Conservation (phyloP, 2,113 vertebrate genomes). For the Laticauda laticaudata region DNA sequence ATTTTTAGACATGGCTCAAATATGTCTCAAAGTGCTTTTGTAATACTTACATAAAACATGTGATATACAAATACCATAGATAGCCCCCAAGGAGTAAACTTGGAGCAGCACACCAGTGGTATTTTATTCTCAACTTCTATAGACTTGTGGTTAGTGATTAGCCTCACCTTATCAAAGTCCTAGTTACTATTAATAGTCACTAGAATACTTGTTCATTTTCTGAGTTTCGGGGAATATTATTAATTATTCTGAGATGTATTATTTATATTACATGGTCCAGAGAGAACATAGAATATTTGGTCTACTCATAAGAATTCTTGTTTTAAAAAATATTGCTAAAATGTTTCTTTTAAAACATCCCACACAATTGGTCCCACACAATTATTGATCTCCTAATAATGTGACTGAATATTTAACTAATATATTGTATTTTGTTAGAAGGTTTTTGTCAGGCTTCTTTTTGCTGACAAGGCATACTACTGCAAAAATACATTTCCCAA, state of each 20-base stretch:
- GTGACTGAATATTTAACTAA: neutral
- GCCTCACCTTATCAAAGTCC: constrained; percentile 29
- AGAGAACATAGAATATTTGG: neutral
- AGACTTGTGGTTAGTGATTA: constrained; percentile 57
- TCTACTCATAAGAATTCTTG: neutral
- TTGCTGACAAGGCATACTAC: neutral
- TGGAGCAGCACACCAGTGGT: constrained; percentile 49
- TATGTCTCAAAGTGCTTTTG: constrained; percentile 41
- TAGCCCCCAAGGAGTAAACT: constrained; percentile 58
- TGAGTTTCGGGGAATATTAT: constrained; percentile 34
- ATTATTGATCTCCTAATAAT: neutral
- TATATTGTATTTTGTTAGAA: neutral
- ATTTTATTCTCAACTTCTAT: constrained; percentile 52
- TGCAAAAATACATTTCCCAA: neutral
- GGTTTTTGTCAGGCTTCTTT: neutral
- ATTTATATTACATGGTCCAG: constrained; percentile 3
- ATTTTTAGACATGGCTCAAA: constrained; percentile 43
- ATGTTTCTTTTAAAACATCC: neutral
- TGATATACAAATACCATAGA: constrained; percentile 56
- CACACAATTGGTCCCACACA: neutral
- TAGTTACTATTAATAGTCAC: neutral
- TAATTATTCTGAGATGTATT: constrained; percentile 2
- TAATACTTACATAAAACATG: constrained; percentile 53
- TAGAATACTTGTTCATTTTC: constrained; percentile 21
- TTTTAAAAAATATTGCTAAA: neutral